Base-by-base conservation (phyloP, 2,888 invertebrate genomes). In the Epinotia brunnichana region DNA sequence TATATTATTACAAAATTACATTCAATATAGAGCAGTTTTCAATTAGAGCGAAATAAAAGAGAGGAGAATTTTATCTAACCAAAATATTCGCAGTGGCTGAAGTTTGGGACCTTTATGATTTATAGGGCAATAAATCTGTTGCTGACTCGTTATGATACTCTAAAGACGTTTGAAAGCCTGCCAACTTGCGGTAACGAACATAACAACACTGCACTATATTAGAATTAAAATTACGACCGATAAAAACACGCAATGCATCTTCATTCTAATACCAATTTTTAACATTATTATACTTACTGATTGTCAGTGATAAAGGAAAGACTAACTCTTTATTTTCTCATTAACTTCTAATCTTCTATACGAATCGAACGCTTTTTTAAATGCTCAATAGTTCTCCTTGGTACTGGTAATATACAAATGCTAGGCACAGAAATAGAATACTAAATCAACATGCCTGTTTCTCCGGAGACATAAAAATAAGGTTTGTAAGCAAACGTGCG, bases 151-250 rank as follows among this genome's bases (percentile, higher is more conserved):
- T 88, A 87, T 82, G 84, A 87, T 80, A 79, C 85, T 84, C 83
- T 81, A 80, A 84, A 83, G 82, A 82, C 87, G 87, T 89, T 90
- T 91, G 91, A 90, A 87, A 87, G 81, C 79, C 81, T 89, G 91
- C 91, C 91, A 91, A 90, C 84, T 79, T 77, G 76, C 77, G 82
- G 82, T 80, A 77, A 81, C 85, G 85, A 88, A 87, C 87, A 67
- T 62, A 72, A 73, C 63, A 61, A 53, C 61, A 57, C 53, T 60
- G 56, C 62, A 56, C 24, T 19, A 29, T 39, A 59, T 51, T 21
- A 56, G 21, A 53, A 68, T 73, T 51, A 72, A 61, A 57, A 57
- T 62, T 57, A 67, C 11, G 19, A 24, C 19, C 60, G 11, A 60
- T 53, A 29, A 54, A 11, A 53, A 48, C 44, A 19, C 48, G 15